These are phyloP conservation scores for Agrypnia vestita DNA, from an alignment of 1,140 invertebrate species.

Conservation along the genomic window DNA sequence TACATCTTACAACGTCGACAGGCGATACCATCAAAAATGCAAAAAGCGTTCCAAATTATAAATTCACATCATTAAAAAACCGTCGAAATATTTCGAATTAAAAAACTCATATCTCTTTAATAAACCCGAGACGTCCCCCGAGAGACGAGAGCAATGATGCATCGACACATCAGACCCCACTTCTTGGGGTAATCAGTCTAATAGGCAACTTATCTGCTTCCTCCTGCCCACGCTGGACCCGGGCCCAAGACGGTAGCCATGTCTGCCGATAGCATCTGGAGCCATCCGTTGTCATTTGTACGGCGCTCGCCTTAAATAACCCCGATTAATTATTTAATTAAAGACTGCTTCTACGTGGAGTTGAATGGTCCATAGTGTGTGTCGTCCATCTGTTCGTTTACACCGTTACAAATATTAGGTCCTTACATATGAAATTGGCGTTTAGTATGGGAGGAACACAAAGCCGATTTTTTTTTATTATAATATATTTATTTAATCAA, in stretches of 20 bases:
- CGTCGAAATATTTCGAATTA: no score
- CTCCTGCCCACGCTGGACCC: background rate
- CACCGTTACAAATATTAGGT: no score
- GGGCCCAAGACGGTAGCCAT: slow-evolving; percentile 1
- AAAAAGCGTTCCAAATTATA: background rate
- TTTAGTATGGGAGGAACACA: no score
- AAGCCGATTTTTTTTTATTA: no score
- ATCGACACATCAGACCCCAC: slow-evolving; percentile 15
- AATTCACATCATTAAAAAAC: background rate
- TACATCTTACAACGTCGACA: no score
- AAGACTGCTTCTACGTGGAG: background rate
- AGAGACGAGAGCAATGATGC: background rate
- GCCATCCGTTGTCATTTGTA: slow-evolving; percentile 4
- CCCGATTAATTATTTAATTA: slow-evolving; percentile 13
- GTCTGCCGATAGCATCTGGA: slow-evolving; percentile 1
- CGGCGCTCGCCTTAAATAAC: background rate
- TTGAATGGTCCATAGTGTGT: no score
- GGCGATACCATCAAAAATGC: no score
- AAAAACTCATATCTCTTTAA: no score
- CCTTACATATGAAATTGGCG: no score
- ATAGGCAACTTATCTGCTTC: slow-evolving; percentile 4
- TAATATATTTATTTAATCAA: no score
- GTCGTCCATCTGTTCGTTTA: no score
- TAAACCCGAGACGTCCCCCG: background rate
- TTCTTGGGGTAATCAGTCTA: background rate